Conservation (phyloP, 1,140 invertebrate species). For the Lepidurus packardi region DNA sequence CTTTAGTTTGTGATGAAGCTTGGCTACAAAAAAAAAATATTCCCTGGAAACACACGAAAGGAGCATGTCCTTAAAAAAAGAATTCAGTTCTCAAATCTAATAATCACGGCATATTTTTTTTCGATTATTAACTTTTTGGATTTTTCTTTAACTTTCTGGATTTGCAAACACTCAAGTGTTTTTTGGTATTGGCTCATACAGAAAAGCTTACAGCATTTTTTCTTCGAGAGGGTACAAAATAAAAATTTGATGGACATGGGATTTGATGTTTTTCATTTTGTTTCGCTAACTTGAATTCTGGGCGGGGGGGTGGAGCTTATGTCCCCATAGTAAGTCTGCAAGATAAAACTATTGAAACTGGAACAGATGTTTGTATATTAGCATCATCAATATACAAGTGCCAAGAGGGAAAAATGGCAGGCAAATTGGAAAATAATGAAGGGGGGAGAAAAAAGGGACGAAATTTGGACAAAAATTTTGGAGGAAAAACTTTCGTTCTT, state of each 20-base stretch:
- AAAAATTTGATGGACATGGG: constrained; percentile 15
- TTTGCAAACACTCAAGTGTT: not conserved
- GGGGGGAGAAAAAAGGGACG: not conserved
- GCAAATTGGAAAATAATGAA: not conserved
- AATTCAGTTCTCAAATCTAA: constrained; percentile 2
- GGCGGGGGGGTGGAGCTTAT: too few relatives aligned
- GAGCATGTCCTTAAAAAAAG: constrained; percentile 9
- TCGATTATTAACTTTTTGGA: not conserved
- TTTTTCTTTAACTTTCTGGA: not conserved
- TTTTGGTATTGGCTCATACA: constrained; percentile 13
- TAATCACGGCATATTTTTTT: not conserved
- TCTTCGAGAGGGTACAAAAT: not conserved
- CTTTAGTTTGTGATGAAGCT: constrained; percentile 19
- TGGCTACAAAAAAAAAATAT: not conserved
- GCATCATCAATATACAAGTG: constrained; percentile 11
- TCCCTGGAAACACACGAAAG: not conserved
- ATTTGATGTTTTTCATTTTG: not conserved
- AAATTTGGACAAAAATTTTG: not conserved
- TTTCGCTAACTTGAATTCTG: not conserved
- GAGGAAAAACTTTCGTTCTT: not conserved
- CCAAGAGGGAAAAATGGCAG: constrained; percentile 15
- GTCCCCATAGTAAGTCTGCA: too few relatives aligned
- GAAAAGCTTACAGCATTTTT: not conserved
- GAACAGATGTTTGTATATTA: constrained; percentile 15
- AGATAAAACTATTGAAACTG: not conserved